These are phyloP conservation scores for Drosophila longiperda DNA, from an alignment of 2,888 invertebrate genomes.

Conservation along the genomic window DNA sequence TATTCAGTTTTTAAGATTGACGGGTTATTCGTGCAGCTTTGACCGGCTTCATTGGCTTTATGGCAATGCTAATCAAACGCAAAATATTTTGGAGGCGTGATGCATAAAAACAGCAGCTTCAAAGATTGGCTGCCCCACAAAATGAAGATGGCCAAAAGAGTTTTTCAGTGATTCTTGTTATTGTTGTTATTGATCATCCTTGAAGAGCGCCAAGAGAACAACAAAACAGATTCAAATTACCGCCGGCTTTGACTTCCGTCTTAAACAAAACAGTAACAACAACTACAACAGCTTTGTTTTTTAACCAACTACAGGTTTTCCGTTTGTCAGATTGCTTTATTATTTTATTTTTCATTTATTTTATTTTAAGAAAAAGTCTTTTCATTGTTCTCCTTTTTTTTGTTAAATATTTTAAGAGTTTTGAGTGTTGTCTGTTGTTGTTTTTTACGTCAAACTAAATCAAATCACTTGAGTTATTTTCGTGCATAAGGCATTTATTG, in stretches of 20 bases:
- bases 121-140: slow-evolving; percentile 15
- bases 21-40: slow-evolving; percentile 40
- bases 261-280: slow-evolving; percentile 17
- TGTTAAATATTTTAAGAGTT: slow-evolving; percentile 23
- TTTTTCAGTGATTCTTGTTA: slow-evolving; percentile 1
- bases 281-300: background rate
- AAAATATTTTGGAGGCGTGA: slow-evolving; percentile 33
- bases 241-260: slow-evolving; percentile 43
- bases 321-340: slow-evolving; percentile 3
- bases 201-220: slow-evolving; percentile 32
- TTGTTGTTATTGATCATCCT: background rate
- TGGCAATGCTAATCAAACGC: slow-evolving; percentile 20
- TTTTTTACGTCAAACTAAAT: slow-evolving; percentile 58
- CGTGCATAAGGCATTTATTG: slow-evolving; percentile 45
- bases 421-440: slow-evolving; percentile 29
- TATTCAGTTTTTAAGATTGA: slow-evolving; percentile 48
- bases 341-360: slow-evolving; percentile 3
- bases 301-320: slow-evolving; percentile 43
- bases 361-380: slow-evolving; percentile 51
- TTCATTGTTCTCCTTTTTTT: slow-evolving; percentile 33
- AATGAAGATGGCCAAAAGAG: background rate
- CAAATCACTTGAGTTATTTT: slow-evolving; percentile 58
- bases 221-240: slow-evolving; percentile 9
- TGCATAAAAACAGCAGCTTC: background rate
- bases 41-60: slow-evolving; percentile 35